Conservation (phyloP, 2,888 invertebrate species). For the Nephrotoma flavescens region DNA sequence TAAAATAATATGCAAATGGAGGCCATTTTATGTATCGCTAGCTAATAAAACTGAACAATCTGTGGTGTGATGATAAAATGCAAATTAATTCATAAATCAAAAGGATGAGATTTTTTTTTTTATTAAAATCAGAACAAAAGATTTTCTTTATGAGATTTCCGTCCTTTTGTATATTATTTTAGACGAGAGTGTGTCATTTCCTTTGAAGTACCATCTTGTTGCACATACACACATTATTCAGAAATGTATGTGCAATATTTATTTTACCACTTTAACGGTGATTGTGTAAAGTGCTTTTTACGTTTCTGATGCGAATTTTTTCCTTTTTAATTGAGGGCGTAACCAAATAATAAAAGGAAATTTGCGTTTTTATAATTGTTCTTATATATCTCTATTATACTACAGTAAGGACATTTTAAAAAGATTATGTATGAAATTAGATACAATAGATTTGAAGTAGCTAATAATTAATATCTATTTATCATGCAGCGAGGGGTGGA, state of each 20-base stretch:
- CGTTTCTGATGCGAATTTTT: background rate
- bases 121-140: background rate
- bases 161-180: background rate
- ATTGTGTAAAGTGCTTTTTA: background rate
- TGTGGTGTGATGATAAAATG: background rate
- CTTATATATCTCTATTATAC: background rate
- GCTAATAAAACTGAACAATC: background rate
- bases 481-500: background rate
- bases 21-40: background rate
- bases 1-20: background rate
- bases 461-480: background rate
- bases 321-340: background rate
- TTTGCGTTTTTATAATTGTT: background rate
- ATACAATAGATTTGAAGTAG: background rate
- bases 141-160: background rate
- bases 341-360: background rate
- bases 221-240: background rate
- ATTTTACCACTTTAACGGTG: background rate
- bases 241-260: background rate
- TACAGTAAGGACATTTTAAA: background rate
- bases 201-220: background rate
- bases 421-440: background rate
- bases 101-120: background rate
- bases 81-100: background rate
- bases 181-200: background rate